Percentiles rank a stretch among this genome's conserved stretches.
Evolutionary conservation across 2,797 vertebrate species (phyloP).

Genomic region (Meriones psammophilus): DNA sequence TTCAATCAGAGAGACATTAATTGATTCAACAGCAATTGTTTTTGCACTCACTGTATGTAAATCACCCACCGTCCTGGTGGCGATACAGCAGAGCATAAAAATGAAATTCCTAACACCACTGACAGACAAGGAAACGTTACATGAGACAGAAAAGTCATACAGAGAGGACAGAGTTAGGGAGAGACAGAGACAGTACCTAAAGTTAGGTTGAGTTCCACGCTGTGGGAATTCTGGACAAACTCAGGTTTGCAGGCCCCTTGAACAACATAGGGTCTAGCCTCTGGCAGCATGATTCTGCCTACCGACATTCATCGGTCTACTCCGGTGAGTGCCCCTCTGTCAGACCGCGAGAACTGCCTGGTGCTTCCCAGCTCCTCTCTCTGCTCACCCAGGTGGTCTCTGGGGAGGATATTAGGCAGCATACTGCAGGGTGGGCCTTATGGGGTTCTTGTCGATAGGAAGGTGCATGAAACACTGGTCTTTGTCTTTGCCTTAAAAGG

Average conservation of each 20-base stretch:
- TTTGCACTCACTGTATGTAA: not conserved
- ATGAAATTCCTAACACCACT: not conserved
- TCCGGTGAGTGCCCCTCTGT: not conserved
- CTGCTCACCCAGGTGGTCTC: not conserved
- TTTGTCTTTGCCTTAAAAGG: not conserved
- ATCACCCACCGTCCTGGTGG: not conserved
- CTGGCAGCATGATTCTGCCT: not conserved
- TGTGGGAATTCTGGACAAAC: not conserved
- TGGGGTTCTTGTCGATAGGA: not conserved
- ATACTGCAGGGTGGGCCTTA: not conserved
- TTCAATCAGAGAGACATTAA: not conserved
- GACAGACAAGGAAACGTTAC: not conserved
- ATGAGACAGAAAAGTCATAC: not conserved
- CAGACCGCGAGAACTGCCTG: not conserved
- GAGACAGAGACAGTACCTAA: not conserved
- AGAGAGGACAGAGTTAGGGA: not conserved
- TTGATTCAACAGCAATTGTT: not conserved
- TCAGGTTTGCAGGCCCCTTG: not conserved
- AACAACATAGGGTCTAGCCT: constrained; percentile 4
- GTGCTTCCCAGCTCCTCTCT: not conserved
- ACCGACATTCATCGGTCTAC: not conserved
- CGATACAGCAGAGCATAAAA: not conserved
- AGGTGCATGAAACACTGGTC: not conserved
- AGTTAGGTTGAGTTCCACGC: not conserved
- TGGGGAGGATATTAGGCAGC: not conserved